A percentile compares a stretch with the other conserved stretches of the same genome.
Evolutionary conservation across 2,888 invertebrate species (phyloP).

Genomic region (Phortica okadai): DNA sequence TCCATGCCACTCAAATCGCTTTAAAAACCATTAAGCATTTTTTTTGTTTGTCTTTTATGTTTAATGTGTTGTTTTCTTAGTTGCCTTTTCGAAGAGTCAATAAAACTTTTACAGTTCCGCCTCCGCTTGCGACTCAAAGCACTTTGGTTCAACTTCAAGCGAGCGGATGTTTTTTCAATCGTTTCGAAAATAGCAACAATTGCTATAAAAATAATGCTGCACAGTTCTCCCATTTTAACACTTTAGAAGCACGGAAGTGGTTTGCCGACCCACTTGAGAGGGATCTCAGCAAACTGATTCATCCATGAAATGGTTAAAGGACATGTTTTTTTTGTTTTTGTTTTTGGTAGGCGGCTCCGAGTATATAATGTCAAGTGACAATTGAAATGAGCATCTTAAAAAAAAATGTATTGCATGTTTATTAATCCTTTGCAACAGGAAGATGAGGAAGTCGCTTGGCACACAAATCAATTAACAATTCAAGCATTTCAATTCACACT

Average conservation of each 20-base stretch:
- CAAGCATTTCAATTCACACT: slow-evolving; percentile 38
- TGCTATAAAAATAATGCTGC: slow-evolving; percentile 47
- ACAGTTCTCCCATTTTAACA: slow-evolving; percentile 32
- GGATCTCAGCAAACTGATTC: slow-evolving; percentile 29
- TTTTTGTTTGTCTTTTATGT: not conserved
- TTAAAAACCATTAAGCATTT: slow-evolving; percentile 57
- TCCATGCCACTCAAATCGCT: slow-evolving; percentile 37
- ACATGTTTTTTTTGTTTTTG: not conserved
- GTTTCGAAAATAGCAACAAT: slow-evolving; percentile 41
- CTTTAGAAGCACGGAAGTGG: slow-evolving; percentile 51
- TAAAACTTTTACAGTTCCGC: slow-evolving; percentile 63
- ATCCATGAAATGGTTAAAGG: slow-evolving; percentile 40
- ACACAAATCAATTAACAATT: slow-evolving; percentile 47
- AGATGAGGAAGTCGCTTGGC: not conserved
- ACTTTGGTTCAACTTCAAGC: slow-evolving; percentile 33
- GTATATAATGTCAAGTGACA: slow-evolving; percentile 14
- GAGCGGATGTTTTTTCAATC: slow-evolving; percentile 43
- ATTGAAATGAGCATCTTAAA: not conserved
- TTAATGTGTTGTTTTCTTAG: slow-evolving; percentile 59
- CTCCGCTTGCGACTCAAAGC: slow-evolving; percentile 40
- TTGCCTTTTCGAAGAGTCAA: slow-evolving; percentile 45
- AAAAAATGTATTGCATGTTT: not conserved
- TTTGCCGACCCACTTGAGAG: slow-evolving; percentile 21
- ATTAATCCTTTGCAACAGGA: slow-evolving; percentile 20
- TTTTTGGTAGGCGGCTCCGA: slow-evolving; percentile 15